phyloP scores from a whole-genome alignment of 37 sponge, comb jelly and placozoan species.

The Geodia barretti region DNA sequence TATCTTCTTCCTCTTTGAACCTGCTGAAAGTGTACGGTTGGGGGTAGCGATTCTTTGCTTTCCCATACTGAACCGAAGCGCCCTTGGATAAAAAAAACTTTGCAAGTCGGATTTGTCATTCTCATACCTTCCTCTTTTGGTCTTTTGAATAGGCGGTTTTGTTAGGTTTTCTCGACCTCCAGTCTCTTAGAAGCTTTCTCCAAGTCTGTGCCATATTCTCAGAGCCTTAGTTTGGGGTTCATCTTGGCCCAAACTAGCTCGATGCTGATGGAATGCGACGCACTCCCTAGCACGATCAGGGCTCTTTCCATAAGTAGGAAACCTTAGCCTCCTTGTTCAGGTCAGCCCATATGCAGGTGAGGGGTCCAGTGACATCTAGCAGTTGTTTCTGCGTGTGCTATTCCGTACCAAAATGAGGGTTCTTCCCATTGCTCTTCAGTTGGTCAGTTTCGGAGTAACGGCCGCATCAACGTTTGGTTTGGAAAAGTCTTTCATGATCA shows the following conservation, averaged over 20 bases:
- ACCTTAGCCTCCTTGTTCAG: not conserved
- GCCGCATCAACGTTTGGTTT: conserved; percentile 2
- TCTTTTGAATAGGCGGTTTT: not conserved
- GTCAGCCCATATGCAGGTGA: not conserved
- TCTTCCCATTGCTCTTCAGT: not conserved
- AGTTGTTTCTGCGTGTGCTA: not conserved
- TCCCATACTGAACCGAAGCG: conserved; percentile 24
- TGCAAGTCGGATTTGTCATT: not conserved
- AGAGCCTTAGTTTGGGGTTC: not conserved
- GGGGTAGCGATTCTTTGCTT: conserved; percentile 5
- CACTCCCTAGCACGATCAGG: not conserved
- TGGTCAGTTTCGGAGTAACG: conserved; percentile 13
- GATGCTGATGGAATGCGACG: not conserved
- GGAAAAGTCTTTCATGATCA: conserved; percentile 17
- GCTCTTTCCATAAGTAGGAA: not conserved
- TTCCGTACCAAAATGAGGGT: not conserved
- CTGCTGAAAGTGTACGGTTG: too few relatives aligned
- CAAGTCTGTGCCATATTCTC: too few relatives aligned
- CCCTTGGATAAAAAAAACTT: conserved; percentile 30
- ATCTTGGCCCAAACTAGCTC: conserved; percentile 2
- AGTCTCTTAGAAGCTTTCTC: conserved; percentile 40
- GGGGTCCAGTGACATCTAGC: not conserved
- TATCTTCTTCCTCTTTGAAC: not conserved
- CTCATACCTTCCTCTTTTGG: too few relatives aligned
- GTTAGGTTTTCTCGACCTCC: conserved; percentile 28